Evolutionary conservation across 2,888 invertebrate species (phyloP), one percentile per base, ranked within the genome.

Genomic region (Drosophila glabriapex): DNA sequence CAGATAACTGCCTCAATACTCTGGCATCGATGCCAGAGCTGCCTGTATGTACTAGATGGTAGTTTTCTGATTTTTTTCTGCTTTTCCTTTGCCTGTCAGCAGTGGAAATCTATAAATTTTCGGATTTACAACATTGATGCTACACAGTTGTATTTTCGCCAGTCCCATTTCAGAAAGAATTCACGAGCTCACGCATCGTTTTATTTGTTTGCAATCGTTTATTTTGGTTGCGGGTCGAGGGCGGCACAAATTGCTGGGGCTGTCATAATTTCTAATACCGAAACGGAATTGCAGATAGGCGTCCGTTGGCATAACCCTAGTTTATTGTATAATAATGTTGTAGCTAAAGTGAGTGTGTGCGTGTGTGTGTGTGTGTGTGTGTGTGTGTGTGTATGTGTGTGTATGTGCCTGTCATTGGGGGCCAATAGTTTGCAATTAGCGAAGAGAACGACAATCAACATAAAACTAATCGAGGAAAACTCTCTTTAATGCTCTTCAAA

Each of bases 351-450:
- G 35, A 39, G 33, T 41, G 19, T n/a, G 49, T 43, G 33, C 25
- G 46, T 25, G 46, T 7, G 4, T 46, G 22, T 19, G 55, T 43
- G 12, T 1, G n/a, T 41, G 66, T 22, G 64, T 43, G 56, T n/a
- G 53, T n/a, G 39, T 35, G 55, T 46, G 61, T 16, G 53, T 33
- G 54, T 33, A 53, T 33, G 62, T 29, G 43, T 25, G 53, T 43
- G 46, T 22, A 16, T 46, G 46, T 46, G 16, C 25, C 4, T 16
- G 64, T 37, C 52, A 52, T 52, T 54, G 35, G 61, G 53, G 80
- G 66, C 85, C 90, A 88, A 88, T 88, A 88, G 88, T 88, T 88
- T 83, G 90, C 88, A 88, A 88, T 88, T 88, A 88, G 84, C 78
- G 65, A 29, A 29, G 41, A 28, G 53, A 91, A 82, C 64, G 76